phyloP scores from a whole-genome alignment of 2,113 vertebrate genomes.

The Dissostichus mawsoni region DNA sequence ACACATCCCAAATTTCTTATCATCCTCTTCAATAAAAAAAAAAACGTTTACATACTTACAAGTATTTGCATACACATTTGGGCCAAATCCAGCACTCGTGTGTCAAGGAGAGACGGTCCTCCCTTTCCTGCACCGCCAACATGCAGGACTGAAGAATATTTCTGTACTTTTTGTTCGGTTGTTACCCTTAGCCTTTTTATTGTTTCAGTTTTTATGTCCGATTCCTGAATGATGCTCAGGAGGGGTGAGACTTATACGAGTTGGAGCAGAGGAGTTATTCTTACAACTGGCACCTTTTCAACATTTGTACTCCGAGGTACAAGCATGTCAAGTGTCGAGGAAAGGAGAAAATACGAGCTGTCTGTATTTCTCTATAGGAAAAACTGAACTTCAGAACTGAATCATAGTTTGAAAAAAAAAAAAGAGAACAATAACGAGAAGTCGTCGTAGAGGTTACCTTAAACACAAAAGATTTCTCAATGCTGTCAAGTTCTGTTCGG shows the following conservation, averaged over 20 bases:
- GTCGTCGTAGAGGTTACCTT: conserved; percentile 45
- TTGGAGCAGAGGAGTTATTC: conserved; percentile 5
- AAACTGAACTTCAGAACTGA: conserved; percentile 7
- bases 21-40: conserved; percentile 18
- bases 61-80: conserved; percentile 64
- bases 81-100: conserved; percentile 68
- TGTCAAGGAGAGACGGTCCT: conserved; percentile 56
- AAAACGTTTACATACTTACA: conserved; percentile 49
- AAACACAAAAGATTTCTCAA: conserved; percentile 13
- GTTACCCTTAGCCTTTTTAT: conserved; percentile 57
- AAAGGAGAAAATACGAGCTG: conserved; percentile 11
- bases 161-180: conserved; percentile 52
- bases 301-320: conserved; percentile 53
- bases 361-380: conserved; percentile 54
- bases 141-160: conserved; percentile 66
- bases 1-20: conserved; percentile 5
- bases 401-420: conserved; percentile 19
- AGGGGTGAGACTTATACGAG: conserved; percentile 11
- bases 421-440: not conserved
- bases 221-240: conserved; percentile 49
- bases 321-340: conserved; percentile 40
- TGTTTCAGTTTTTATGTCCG: conserved; percentile 66
- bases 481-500: conserved; percentile 58
- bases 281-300: conserved; percentile 43
- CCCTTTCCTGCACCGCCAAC: conserved; percentile 68